Percentiles rank a stretch among this genome's conserved stretches.
Conservation (phyloP, 2,888 invertebrate genomes). For the Patella caerulea region DNA sequence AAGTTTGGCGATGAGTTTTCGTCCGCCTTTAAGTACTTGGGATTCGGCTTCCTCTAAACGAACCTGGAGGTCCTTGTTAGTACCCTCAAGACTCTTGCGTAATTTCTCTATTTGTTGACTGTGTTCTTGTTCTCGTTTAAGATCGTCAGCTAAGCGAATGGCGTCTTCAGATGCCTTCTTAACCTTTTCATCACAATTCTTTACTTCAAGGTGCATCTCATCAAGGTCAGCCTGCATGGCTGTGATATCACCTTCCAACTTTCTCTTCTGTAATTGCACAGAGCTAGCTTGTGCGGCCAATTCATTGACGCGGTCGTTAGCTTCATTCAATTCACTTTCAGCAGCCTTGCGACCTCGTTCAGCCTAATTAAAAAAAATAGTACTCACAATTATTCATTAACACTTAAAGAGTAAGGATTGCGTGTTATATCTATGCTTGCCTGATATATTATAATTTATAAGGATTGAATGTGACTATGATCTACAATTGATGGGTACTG, state of each 20-base stretch:
- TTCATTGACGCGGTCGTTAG: constrained; percentile 76
- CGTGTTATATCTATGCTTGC: too few species aligned
- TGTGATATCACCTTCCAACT: constrained; percentile 93
- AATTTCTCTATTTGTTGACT: constrained; percentile 94
- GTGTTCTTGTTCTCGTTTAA: constrained; percentile 94
- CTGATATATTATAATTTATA: too few species aligned
- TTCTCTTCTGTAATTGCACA: constrained; percentile 96
- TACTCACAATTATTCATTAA: too few species aligned
- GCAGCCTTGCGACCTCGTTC: neutral
- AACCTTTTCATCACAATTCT: constrained; percentile 90
- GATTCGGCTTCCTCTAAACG: constrained; percentile 95
- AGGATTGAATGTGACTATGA: too few species aligned
- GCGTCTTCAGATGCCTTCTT: constrained; percentile 78
- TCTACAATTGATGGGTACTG: too few species aligned
- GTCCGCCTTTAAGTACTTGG: neutral
- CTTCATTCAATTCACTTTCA: neutral
- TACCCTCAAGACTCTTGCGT: constrained; percentile 95
- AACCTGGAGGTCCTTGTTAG: constrained; percentile 94
- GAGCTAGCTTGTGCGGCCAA: constrained; percentile 92
- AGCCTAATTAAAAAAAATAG: neutral
- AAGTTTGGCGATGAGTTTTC: neutral
- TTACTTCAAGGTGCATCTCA: constrained; percentile 97
- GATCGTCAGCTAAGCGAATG: constrained; percentile 96
- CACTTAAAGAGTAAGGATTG: too few species aligned
- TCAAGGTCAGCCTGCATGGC: constrained; percentile 97